Conservation (phyloP, 2,888 invertebrate species). For the Tuberolachnus salignus region DNA sequence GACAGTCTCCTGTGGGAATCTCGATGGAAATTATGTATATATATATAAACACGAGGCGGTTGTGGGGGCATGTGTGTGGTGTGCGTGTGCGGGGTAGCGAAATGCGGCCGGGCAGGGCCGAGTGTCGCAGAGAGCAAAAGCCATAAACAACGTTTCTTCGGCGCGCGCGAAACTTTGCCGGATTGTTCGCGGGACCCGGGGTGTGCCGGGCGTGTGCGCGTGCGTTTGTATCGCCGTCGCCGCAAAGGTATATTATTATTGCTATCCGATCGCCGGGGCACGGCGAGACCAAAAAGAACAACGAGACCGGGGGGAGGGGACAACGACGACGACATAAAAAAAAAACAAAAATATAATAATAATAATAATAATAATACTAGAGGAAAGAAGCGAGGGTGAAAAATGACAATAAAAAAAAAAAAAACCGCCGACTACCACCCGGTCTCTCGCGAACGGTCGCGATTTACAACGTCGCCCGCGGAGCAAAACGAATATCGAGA, state of each 20-base stretch:
- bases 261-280: slow-evolving; percentile 18
- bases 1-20: slow-evolving; percentile 41
- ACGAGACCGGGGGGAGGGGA: not conserved
- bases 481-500: too few relatives aligned
- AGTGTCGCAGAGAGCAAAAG: not conserved
- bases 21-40: slow-evolving; percentile 48
- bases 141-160: slow-evolving; percentile 44
- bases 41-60: too few relatives aligned
- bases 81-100: not conserved
- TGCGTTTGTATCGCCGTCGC: too few relatives aligned
- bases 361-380: too few relatives aligned
- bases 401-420: too few relatives aligned
- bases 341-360: not conserved
- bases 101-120: not conserved
- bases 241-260: slow-evolving; percentile 37
- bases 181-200: not conserved
- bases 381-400: not conserved
- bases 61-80: not conserved
- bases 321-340: not conserved
- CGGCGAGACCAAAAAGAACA: not conserved
- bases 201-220: not conserved
- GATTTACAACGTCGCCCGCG: too few relatives aligned
- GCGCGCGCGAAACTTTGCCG: slow-evolving; percentile 29
- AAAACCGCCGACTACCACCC: too few relatives aligned
- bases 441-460: too few relatives aligned